Base-by-base conservation (phyloP, 1,140 invertebrate genomes). In the Tyrophagus putrescentiae region DNA sequence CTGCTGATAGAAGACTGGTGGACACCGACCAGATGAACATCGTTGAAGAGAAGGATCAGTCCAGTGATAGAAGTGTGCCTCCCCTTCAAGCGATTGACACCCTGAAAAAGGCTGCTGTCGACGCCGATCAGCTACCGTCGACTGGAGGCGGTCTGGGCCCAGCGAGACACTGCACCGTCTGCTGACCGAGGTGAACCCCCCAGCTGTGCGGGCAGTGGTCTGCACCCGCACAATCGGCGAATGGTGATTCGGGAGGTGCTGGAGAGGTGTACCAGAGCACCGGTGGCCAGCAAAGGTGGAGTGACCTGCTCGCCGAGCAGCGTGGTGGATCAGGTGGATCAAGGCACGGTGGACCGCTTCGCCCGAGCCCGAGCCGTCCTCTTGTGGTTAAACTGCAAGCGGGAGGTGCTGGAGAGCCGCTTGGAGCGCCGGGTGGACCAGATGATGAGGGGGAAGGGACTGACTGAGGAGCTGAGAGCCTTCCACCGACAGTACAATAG, bases 151-250 rank as follows among this genome's bases (percentile, higher is more conserved):
- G 36, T 52, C 67, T 36, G 59, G 68, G 7, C 36, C 66, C 11
- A 71, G 62, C 32, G 61, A 62, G 33, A 65, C 83, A 45, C 75
- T 95, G 9, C 79, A 90, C 69, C 68, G 74, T 18, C 78, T 79
- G 69, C 72, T 97, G 63, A 70, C 73, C 61, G 58, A 76, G 33
- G 71, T 94, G 5, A 93, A 97, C 75, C 82, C 83, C 1, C 77
- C 77, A 36, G 83, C 82, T 72, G 89, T n/a, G n/a, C n/a, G n/a
- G n/a, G 91, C 0, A 71, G 73, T 9, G 72, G 77, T 13, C 71
- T 95, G 33, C 93, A 97, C 79, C 87, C 87, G 0, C 92, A 94
- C 68, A 85, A 95, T 68, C 78, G 81, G 62, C 76, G 88, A 16
- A 87, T 87, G 75, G 78, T 91, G 60, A 75, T 84, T 34, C 79